A percentile compares a stretch with the other conserved stretches of the same genome.
Evolutionary conservation across 2,797 vertebrate species (phyloP).

Genomic region (Iguana delicatissima): DNA sequence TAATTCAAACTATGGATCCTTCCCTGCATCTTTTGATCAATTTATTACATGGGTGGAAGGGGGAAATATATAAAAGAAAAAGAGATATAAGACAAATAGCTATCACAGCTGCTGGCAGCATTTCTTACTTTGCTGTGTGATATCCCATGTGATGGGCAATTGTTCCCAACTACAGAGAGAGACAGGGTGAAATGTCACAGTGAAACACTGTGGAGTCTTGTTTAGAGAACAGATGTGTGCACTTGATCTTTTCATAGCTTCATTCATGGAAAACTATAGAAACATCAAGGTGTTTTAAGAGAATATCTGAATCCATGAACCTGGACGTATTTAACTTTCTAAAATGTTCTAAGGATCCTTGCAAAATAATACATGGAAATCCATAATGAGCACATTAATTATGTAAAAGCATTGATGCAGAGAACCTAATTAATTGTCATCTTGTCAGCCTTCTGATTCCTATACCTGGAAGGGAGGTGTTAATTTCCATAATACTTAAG

Average conservation of each 20-base stretch:
- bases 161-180: background rate
- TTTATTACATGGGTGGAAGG: background rate
- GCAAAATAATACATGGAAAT: conserved; percentile 74
- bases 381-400: conserved; percentile 89
- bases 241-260: conserved; percentile 27
- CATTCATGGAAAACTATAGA: conserved; percentile 9
- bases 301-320: background rate
- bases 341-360: conserved; percentile 10
- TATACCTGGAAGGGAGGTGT: conserved; percentile 87
- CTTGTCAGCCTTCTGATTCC: conserved; percentile 86
- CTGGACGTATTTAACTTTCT: conserved; percentile 9
- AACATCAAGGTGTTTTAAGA: background rate
- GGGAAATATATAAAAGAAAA: conserved; percentile 7
- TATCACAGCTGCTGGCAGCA: background rate
- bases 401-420: conserved; percentile 84
- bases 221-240: conserved; percentile 33
- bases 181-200: background rate
- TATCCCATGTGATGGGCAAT: background rate
- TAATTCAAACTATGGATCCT: background rate
- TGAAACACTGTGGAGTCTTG: conserved; percentile 25
- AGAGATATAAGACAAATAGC: background rate
- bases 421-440: conserved; percentile 90
- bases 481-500: conserved; percentile 88
- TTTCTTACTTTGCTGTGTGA: background rate
- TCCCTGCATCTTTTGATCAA: conserved; percentile 2